Conservation (phyloP, 1,140 invertebrate species). For the Forficula auricularia region DNA sequence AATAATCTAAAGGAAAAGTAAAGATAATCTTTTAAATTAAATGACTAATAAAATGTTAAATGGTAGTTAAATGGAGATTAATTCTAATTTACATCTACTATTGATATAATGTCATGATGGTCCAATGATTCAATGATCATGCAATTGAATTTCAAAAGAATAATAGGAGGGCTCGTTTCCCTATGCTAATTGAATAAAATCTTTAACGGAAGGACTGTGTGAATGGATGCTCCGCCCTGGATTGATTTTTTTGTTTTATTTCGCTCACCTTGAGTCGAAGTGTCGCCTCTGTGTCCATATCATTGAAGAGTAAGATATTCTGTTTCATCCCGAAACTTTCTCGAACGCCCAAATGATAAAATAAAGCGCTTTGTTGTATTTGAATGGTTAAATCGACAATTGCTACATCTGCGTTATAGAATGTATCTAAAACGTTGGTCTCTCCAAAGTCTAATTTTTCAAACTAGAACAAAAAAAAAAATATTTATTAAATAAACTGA, state of each 20-base stretch:
- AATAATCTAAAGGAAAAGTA: no score
- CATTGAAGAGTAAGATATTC: conserved; percentile 88
- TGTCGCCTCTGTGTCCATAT: conserved; percentile 70
- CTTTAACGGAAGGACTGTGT: neutral
- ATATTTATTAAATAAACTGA: conserved; percentile 6
- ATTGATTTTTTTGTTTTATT: neutral
- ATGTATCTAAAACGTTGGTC: conserved; percentile 64
- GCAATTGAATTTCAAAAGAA: no score
- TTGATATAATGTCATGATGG: no score
- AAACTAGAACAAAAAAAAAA: conserved; percentile 39
- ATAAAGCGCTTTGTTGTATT: conserved; percentile 69
- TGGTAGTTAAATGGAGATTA: no score
- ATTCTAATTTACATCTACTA: no score
- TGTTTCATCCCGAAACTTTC: conserved; percentile 98
- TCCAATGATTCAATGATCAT: no score
- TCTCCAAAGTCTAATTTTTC: conserved; percentile 75
- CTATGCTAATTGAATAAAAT: no score
- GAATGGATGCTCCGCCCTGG: neutral
- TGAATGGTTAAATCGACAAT: conserved; percentile 87
- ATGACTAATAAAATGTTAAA: no score
- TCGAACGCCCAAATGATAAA: conserved; percentile 92
- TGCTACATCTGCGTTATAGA: conserved; percentile 95
- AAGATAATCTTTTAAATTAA: no score
- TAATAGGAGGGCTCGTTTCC: no score
- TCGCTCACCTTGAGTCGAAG: conserved; percentile 57